Percentiles rank a stretch among this genome's conserved stretches.
phyloP scores from a whole-genome alignment of 2,888 invertebrate genomes.

The Halocaridina rubra region DNA sequence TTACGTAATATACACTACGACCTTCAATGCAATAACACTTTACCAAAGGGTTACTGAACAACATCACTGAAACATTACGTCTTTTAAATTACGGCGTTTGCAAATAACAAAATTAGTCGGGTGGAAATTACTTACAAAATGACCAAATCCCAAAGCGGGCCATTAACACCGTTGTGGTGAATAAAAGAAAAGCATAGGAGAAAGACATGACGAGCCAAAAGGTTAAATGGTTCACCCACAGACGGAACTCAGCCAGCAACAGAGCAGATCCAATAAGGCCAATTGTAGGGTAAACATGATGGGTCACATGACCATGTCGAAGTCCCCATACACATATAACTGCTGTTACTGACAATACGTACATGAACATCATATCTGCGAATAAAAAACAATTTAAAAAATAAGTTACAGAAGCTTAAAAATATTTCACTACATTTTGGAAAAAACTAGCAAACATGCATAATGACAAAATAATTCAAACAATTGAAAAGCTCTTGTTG shows the following conservation, averaged over 20 bases:
- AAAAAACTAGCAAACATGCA: too few relatives aligned
- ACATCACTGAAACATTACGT: not conserved
- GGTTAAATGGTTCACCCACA: not conserved
- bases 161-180: constrained; percentile 15
- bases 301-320: constrained; percentile 44
- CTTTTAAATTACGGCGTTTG: not conserved
- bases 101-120: not conserved
- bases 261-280: constrained; percentile 13
- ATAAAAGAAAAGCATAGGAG: not conserved
- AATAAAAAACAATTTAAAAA: too few relatives aligned
- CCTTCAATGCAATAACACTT: not conserved
- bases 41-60: not conserved
- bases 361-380: constrained; percentile 59
- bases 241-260: constrained; percentile 18
- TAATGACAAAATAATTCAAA: too few relatives aligned
- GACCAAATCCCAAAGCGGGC: constrained; percentile 43
- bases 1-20: not conserved
- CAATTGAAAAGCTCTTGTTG: too few relatives aligned
- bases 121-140: constrained; percentile 41
- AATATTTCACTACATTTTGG: too few relatives aligned
- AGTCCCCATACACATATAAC: constrained; percentile 43
- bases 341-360: constrained; percentile 27
- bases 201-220: constrained; percentile 27
- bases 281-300: constrained; percentile 46
- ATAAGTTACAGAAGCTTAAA: too few relatives aligned